A percentile compares a stretch with the other conserved stretches of the same genome.
These are phyloP conservation scores for Pyralis farinalis DNA, from an alignment of 2,888 invertebrate genomes.

Conservation along the genomic window DNA sequence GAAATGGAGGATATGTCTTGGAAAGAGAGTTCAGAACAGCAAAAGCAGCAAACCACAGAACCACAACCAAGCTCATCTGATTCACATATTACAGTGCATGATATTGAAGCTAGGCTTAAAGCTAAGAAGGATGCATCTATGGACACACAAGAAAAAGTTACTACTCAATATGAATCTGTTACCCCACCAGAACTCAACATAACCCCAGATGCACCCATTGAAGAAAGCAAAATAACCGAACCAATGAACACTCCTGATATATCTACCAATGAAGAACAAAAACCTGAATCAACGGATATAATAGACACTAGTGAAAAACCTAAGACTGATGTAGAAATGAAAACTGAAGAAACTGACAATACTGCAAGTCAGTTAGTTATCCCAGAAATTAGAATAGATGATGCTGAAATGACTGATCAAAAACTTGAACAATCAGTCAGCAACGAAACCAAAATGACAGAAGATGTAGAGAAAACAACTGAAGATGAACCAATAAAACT, in stretches of 20 bases:
- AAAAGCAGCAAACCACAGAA: slow-evolving; percentile 36
- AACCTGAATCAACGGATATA: slow-evolving; percentile 23
- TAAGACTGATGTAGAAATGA: slow-evolving; percentile 50
- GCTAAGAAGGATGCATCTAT: slow-evolving; percentile 65
- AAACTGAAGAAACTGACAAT: slow-evolving; percentile 26
- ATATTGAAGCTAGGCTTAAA: slow-evolving; percentile 63
- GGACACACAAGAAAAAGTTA: slow-evolving; percentile 47
- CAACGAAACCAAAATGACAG: slow-evolving; percentile 22
- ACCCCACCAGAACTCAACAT: slow-evolving; percentile 54
- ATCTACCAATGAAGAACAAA: slow-evolving; percentile 15
- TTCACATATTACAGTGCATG: slow-evolving; percentile 60
- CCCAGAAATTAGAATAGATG: slow-evolving; percentile 68
- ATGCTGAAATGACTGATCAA: slow-evolving; percentile 67
- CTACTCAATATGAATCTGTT: slow-evolving; percentile 50
- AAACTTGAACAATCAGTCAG: slow-evolving; percentile 46
- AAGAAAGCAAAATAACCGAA: slow-evolving; percentile 20
- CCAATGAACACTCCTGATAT: slow-evolving; percentile 10
- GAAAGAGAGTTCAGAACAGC: slow-evolving; percentile 60
- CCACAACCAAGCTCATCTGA: slow-evolving; percentile 69
- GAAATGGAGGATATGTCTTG: slow-evolving; percentile 78
- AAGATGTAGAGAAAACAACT: slow-evolving; percentile 25
- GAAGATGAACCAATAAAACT: slow-evolving; percentile 22
- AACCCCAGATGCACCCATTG: slow-evolving; percentile 35
- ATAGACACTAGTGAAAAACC: slow-evolving; percentile 24
- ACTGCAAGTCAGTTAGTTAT: slow-evolving; percentile 40